These are phyloP conservation scores for Labrus mixtus DNA, from an alignment of 2,113 vertebrate genomes.

Conservation along the genomic window DNA sequence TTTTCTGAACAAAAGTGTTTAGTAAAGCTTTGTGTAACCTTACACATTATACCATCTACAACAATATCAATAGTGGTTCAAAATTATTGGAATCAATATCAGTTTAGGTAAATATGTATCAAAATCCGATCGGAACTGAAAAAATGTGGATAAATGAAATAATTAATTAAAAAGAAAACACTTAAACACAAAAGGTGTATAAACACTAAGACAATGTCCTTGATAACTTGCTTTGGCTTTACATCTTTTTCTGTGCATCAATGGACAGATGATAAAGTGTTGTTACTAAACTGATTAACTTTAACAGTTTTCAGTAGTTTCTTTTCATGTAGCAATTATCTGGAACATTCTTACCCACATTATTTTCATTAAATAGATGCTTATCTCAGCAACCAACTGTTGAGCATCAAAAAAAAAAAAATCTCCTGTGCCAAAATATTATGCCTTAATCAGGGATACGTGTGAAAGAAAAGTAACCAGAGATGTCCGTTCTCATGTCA, in stretches of 20 bases:
- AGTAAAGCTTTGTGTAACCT: too few species aligned
- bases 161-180: neutral
- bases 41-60: too few species aligned
- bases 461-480: slow-evolving; percentile 51
- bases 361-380: slow-evolving; percentile 19
- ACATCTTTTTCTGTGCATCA: neutral
- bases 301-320: neutral
- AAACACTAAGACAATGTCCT: neutral
- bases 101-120: too few species aligned
- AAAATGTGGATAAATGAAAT: too few species aligned
- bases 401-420: slow-evolving; percentile 23
- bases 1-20: too few species aligned
- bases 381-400: slow-evolving; percentile 9
- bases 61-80: too few species aligned
- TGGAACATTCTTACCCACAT: neutral
- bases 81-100: too few species aligned
- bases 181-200: too few species aligned
- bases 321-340: slow-evolving; percentile 18
- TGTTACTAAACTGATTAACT: slow-evolving; percentile 24
- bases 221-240: neutral
- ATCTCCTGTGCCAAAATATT: slow-evolving; percentile 26
- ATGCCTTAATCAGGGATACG: slow-evolving; percentile 33
- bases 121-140: too few species aligned
- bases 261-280: slow-evolving; percentile 8
- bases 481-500: slow-evolving; percentile 52